Percentiles rank a stretch among this genome's conserved stretches.
Conservation (phyloP, 53 echinoderm and acorn worm genomes). For the Holothuria leucospilota region DNA sequence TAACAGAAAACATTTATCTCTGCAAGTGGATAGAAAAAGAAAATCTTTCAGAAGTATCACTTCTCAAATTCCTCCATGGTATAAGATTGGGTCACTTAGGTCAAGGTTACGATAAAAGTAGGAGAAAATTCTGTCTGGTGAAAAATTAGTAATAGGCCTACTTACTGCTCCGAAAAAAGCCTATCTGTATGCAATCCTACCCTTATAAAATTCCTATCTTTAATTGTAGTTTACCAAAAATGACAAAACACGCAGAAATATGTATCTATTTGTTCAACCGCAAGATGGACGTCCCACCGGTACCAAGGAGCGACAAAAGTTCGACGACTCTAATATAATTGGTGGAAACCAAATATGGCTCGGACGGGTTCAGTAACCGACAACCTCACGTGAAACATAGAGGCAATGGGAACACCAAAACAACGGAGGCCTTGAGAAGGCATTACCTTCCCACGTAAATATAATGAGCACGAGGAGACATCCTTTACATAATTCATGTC, state of each 20-base stretch:
- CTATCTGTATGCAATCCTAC: too few relatives aligned
- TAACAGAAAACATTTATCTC: too few relatives aligned
- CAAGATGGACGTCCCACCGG: conserved; percentile 41
- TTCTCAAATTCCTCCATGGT: too few relatives aligned
- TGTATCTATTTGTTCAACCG: conserved; percentile 51
- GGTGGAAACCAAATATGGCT: conserved; percentile 17
- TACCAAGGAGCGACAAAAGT: conserved; percentile 25
- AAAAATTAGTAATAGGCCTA: too few relatives aligned
- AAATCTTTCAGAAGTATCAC: too few relatives aligned
- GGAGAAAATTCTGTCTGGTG: too few relatives aligned
- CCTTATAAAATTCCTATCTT: neutral
- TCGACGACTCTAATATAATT: conserved; percentile 46
- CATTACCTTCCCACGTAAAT: neutral
- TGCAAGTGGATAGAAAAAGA: too few relatives aligned
- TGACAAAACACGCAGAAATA: conserved; percentile 35
- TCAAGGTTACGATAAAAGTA: too few relatives aligned
- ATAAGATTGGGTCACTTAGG: too few relatives aligned
- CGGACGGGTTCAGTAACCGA: conserved; percentile 34
- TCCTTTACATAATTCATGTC: too few relatives aligned
- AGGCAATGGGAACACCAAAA: conserved; percentile 3
- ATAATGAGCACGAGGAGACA: too few relatives aligned
- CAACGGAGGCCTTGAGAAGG: conserved; percentile 16
- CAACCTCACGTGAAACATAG: neutral
- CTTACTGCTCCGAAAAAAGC: too few relatives aligned
- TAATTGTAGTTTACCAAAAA: neutral